Base-by-base conservation (phyloP, 2,888 invertebrate genomes). In the Aphidius colemani region DNA sequence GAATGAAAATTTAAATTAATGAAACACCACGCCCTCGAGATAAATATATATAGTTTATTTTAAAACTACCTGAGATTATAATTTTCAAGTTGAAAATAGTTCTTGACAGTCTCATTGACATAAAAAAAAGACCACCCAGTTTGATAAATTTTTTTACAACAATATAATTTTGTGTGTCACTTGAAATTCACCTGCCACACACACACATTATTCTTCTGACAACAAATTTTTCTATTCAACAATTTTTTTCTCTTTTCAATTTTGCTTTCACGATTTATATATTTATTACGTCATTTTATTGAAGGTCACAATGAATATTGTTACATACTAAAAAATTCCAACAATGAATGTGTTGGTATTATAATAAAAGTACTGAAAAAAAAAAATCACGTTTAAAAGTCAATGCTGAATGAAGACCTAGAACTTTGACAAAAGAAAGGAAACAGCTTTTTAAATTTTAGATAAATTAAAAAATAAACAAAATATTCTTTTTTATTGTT, bases 41-140 rank as follows among this genome's bases (percentile, higher is more conserved):
- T 30, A n/a, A n/a, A 5, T 30, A 30, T 30, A 30, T 5, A 30
- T 30, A 30, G 30, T 30, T 30, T 30, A 30, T 30, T 30, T 30
- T 30, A 30, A 30, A 30, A 30, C 30, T 30, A 30, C 30, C 30
- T 30, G 30, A 30, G 5, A 30, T 30, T 30, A 30, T 30, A 5
- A 30, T 30, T 30, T 30, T 30, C 5, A 30, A 63, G 64, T 69
- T 67, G 57, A 62, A 70, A 69, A 65, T 70, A 71, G 68, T 71
- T 72, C 5, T 70, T 73, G 73, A 75, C 74, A 66, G 56, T 64
- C 67, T 41, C 30, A 71, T 70, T 74, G 74, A 74, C 75, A 72
- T 70, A 70, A 71, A 30, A 30, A 30, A 30, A 30, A 13, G 67
- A 63, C 64, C 65, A 68, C 65, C 67, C 64, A 57, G 5, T 30